Evolutionary conservation across 2,888 invertebrate genomes (phyloP).

Genomic region (Acrobasis suavella): DNA sequence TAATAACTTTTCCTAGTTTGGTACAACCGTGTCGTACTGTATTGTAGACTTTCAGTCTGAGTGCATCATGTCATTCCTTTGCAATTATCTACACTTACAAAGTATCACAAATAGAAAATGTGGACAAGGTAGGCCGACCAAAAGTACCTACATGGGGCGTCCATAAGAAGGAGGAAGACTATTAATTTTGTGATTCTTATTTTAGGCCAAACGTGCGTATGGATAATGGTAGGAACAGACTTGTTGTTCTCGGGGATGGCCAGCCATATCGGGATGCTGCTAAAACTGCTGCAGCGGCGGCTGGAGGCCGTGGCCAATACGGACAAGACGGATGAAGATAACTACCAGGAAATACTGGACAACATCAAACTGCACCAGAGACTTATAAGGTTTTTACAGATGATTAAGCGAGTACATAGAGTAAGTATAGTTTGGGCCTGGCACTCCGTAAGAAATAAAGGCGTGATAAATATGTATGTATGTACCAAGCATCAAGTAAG

Average conservation of each 20-base stretch:
- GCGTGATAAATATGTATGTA: too few relatives aligned
- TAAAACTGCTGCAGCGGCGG: slow-evolving; percentile 60
- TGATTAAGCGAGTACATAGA: not conserved
- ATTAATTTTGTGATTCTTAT: not conserved
- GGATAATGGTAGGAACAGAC: slow-evolving; percentile 71
- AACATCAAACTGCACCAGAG: slow-evolving; percentile 71
- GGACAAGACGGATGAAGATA: slow-evolving; percentile 48
- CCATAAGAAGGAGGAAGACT: too few relatives aligned
- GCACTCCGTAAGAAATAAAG: too few relatives aligned
- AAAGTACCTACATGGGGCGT: too few relatives aligned
- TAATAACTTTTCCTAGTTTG: not conserved
- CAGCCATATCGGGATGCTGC: slow-evolving; percentile 66
- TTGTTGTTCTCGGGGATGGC: slow-evolving; percentile 71
- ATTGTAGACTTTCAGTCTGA: not conserved
- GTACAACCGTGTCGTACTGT: not conserved
- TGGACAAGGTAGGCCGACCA: too few relatives aligned
- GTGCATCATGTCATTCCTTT: not conserved
- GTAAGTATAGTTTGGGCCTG: too few relatives aligned
- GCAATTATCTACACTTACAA: too few relatives aligned
- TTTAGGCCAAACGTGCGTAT: slow-evolving; percentile 68
- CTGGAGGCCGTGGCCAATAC: slow-evolving; percentile 50
- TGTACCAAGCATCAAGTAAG: too few relatives aligned
- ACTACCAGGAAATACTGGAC: slow-evolving; percentile 57
- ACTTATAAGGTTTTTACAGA: slow-evolving; percentile 57
- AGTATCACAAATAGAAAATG: too few relatives aligned